These are phyloP conservation scores for Cyclargus thomasi DNA, from an alignment of 1,140 invertebrate species.

Conservation along the genomic window DNA sequence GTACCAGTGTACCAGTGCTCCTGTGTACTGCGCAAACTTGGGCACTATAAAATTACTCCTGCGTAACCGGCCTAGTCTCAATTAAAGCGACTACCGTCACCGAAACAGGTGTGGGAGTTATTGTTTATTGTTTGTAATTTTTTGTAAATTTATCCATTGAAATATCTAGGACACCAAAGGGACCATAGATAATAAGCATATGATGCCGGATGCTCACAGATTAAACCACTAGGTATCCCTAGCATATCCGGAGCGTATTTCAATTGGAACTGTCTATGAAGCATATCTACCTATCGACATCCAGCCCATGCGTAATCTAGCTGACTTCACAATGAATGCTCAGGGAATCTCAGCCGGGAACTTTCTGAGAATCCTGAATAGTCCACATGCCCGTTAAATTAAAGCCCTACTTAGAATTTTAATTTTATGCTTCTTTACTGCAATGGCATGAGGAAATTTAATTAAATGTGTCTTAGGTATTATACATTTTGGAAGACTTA, in stretches of 20 bases:
- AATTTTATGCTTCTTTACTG: neutral
- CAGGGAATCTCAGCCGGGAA: neutral
- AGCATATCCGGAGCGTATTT: neutral
- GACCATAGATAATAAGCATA: neutral
- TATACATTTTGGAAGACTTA: too few species aligned
- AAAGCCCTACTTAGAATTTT: neutral
- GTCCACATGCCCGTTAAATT: neutral
- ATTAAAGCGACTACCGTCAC: too few species aligned
- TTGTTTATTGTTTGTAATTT: too few species aligned
- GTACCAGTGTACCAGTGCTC: too few species aligned
- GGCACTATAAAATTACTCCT: too few species aligned
- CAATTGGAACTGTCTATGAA: conserved; percentile 1
- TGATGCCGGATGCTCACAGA: neutral
- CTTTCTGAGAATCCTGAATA: neutral
- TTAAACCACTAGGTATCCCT: neutral
- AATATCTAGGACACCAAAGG: neutral
- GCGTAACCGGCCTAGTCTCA: too few species aligned
- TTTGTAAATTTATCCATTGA: too few species aligned
- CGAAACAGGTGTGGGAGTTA: too few species aligned
- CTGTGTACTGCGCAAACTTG: too few species aligned
- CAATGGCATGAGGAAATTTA: neutral
- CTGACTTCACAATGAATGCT: neutral
- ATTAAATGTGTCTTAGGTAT: too few species aligned
- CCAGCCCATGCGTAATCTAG: neutral
- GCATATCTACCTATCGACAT: neutral